Evolutionary conservation across 2,888 invertebrate species (phyloP), one percentile per base, ranked within the genome.

Genomic region (Rhynchonema sp.): DNA sequence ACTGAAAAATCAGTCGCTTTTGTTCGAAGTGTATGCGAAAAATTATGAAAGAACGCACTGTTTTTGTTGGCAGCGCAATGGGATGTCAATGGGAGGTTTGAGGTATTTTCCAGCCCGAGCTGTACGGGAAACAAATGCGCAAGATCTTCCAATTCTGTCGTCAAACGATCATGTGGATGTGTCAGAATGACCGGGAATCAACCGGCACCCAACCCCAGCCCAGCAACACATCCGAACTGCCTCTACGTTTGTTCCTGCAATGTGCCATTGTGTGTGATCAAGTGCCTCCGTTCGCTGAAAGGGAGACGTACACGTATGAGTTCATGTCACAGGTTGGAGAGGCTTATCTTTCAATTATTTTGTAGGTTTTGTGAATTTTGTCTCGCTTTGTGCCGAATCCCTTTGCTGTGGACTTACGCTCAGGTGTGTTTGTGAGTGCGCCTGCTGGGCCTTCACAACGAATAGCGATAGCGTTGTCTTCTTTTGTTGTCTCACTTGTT

Each of bases 71-170:
- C n/a, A n/a, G n/a, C n/a, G n/a, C n/a, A n/a, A n/a, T n/a, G n/a
- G n/a, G n/a, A n/a, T n/a, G n/a, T n/a, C n/a, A n/a, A n/a, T n/a
- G n/a, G n/a, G n/a, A n/a, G n/a, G n/a, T n/a, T n/a, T n/a, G n/a
- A n/a, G n/a, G 3, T 29, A 60, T 26, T 52, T 60, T 64, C 59
- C 59, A 86, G 83, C 94, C 96, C 73, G 87, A 87, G 59, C 87
- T 90, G 79, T 98, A 96, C 94, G 88, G 92, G 75, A 92, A 90
- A 75, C 96, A 98, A 73, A 90, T 94, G 69, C 86, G 87, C 74
- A 96, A 94, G 77, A 91, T 98, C 65, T 89, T 98, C 78, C 89
- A 94, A 76, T 96, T 94, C 74, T 94, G 91, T 72, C 92, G 92
- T 74, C 86, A 88, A 69, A 94, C 92, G 0, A 89, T 98, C 69